Base-by-base conservation (phyloP, 2,888 invertebrate species). In the Entomobrya proxima region DNA sequence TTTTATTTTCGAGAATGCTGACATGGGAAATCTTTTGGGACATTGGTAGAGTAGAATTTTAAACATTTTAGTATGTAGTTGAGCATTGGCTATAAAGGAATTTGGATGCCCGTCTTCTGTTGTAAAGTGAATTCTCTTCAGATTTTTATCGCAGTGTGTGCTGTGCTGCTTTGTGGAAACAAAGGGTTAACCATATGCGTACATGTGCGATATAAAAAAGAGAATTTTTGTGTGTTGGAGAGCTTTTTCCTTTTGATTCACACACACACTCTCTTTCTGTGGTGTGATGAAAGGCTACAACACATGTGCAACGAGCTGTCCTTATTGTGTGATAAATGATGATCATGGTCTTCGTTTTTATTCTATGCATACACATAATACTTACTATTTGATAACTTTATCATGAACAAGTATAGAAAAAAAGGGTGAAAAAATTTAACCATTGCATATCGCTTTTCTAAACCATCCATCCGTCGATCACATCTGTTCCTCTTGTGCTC, bases 401-500 rank as follows among this genome's bases (percentile, higher is more conserved):
- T 24, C 55, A 55, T 13, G 21, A 21, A 21, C 3, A n/a, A n/a
- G n/a, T n/a, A n/a, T n/a, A n/a, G n/a, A 47, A 47, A n/a, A n/a
- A 11, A 47, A 47, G n/a, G 47, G n/a, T 7, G 13, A 47, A 15
- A 15, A 47, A 15, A 58, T 2, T 24, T 21, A 61, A n/a, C 32
- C n/a, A n/a, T n/a, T n/a, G n/a, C n/a, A n/a, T n/a, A 30, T 61
- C 61, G 37, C 21, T 67, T 61, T 21, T 40, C 67, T 67, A 67
- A 40, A 4, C 40, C 13, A 61, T 44, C 64, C 27, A 35, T 72
- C 47, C 69, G 69, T 6, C 6, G 72, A 47, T 72, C 72, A 72
- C 72, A 72, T 72, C 72, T 72, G 72, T 72, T 72, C 72, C 72
- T 72, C 72, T 47, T 72, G 44, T 72, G 72, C 72, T 72, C 72